Conservation (phyloP, 2,113 vertebrate genomes). For the Oriolus oriolus region DNA sequence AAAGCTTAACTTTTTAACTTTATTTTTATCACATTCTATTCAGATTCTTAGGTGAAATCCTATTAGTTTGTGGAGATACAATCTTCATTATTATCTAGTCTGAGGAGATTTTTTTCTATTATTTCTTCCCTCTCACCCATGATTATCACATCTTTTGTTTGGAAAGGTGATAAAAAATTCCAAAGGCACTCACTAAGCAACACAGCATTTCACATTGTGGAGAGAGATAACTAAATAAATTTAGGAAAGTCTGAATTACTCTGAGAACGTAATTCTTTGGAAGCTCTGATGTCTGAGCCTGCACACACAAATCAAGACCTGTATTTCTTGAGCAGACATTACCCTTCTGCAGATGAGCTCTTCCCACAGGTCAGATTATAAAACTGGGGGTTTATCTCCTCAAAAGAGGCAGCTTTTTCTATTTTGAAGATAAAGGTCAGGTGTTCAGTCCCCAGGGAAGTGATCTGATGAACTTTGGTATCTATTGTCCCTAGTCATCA, state of each 20-base stretch:
- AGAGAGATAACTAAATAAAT: not conserved
- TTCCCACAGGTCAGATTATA: not conserved
- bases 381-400: not conserved
- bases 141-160: not conserved
- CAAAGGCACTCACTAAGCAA: not conserved
- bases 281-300: not conserved
- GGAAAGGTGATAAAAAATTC: not conserved
- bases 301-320: not conserved
- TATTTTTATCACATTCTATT: not conserved
- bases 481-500: not conserved
- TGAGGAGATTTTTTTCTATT: not conserved
- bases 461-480: not conserved
- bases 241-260: not conserved
- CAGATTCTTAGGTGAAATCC: not conserved
- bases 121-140: not conserved
- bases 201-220: not conserved
- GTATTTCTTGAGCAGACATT: not conserved
- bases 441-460: not conserved
- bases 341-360: not conserved
- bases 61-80: not conserved
- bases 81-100: not conserved
- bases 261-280: not conserved
- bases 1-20: not conserved
- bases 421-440: not conserved
- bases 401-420: not conserved